Evolutionary conservation across 1,140 invertebrate species (phyloP), one percentile per base, ranked within the genome.

Genomic region (Popillia japonica): DNA sequence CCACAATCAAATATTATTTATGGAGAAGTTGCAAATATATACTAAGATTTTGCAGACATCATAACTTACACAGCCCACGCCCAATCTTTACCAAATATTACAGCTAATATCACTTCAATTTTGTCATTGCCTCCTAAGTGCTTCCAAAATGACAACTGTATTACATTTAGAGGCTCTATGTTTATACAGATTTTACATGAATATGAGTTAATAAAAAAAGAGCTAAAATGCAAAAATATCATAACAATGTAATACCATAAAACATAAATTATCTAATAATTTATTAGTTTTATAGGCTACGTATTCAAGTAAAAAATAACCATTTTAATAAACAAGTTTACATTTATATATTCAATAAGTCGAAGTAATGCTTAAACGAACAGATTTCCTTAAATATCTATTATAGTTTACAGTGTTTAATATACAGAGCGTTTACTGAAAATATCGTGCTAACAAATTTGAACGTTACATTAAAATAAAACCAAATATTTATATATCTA

Each of bases 41-140:
- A 64, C 20, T 64, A 64, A 64, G 61, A 22, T 23, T 64, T 6
- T 9, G 17, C 61, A 22, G 10, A 64, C n/a, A n/a, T n/a, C 22
- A 64, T 64, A 73, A 27, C 72, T 73, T 73, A 73, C 72, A 73
- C 72, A 73, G 72, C 72, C 72, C 72, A 73, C 72, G 40, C 72
- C 72, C 72, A 73, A 73, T n/a, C 40, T 73, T 40, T 27, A 27
- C 64, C 72, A 73, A 73, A 73, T 73, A 41, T 73, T 73, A 79
- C 76, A 79, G 79, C 76, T 79, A 79, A 79, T 79, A 79, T 79
- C 79, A 79, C 79, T 79, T 79, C 23, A 79, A 79, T 78, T 79
- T 79, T 79, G 79, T 77, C 79, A 79, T 76, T 77, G 76, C 59
- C 17, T 64, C 14, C 40, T 3, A 11, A 64, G 40, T 72, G 40